Base-by-base conservation (phyloP, 2,888 invertebrate species). In the Torymus auratus region DNA sequence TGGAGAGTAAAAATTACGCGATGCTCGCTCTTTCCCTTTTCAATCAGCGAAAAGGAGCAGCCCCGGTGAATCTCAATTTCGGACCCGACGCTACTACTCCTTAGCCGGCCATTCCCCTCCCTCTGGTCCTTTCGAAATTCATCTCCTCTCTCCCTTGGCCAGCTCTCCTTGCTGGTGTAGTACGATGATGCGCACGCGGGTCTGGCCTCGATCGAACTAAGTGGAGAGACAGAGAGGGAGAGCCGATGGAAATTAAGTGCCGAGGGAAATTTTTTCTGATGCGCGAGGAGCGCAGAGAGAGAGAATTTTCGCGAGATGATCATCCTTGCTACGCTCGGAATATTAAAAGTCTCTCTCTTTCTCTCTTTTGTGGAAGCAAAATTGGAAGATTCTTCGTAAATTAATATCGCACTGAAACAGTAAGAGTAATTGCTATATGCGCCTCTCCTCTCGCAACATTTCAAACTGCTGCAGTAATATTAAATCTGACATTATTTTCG, bases 31-130 rank as follows among this genome's bases (percentile, higher is more conserved):
- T 73, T 80, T 64, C 67, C 67, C 81, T 78, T 83, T 80, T 82
- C 76, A 83, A 85, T 84, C 84, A 83, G 82, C 84, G 70, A 15
- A 65, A 56, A 60, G 14, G 52, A 17, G 52, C 60, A 58, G 56
- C 15, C 41, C 13, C 14, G 72, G 68, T 52, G 71, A 73, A 77
- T 73, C 68, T 77, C 73, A 73, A 77, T 81, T 77, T 81, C 77
- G 69, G 69, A 73, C 69, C 20, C 41, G 2, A 1, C 7, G 41
- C 41, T 41, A 41, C 7, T 41, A 41, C 53, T 50, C 55, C 68
- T 71, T 55, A 23, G 56, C 65, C 12, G 68, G 70, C 65, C 70
- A 64, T 65, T 60, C 58, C 50, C 62, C 65, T 62, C 20, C 5
- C 13, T 53, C 3, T 64, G 23, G 20, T 20, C 23, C 71, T 61